Percentiles rank a stretch among this genome's conserved stretches.
Conservation (phyloP, 1,140 invertebrate genomes). For the Plectrocnemia conspersa region DNA sequence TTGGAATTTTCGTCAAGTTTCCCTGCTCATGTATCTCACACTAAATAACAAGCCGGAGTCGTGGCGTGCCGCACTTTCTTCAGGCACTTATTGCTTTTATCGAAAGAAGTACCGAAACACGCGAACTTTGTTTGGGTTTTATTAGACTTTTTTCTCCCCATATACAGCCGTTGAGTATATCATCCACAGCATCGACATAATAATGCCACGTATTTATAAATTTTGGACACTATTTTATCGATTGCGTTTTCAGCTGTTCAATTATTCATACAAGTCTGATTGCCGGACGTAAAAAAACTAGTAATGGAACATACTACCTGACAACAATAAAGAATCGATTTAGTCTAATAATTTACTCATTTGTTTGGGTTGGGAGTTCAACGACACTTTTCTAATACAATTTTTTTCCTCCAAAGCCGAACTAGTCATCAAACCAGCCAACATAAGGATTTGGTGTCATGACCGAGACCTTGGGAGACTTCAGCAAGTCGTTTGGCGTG, state of each 20-base stretch:
- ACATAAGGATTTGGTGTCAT: conserved; percentile 89
- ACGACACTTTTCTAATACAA: conserved; percentile 21
- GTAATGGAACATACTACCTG: too few species aligned
- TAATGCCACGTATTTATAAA: too few species aligned
- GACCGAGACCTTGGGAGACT: conserved; percentile 78
- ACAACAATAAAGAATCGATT: too few species aligned
- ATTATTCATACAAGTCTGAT: too few species aligned
- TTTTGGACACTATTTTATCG: too few species aligned
- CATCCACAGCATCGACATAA: too few species aligned
- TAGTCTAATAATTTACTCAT: not conserved
- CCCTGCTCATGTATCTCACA: not conserved
- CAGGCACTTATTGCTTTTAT: conserved; percentile 2
- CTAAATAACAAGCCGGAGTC: conserved; percentile 6
- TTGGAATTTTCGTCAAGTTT: conserved; percentile 3
- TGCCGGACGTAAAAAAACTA: too few species aligned
- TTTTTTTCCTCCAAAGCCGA: conserved; percentile 42
- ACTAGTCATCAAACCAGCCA: conserved; percentile 73
- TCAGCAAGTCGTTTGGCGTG: conserved; percentile 81
- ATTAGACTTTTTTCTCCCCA: too few species aligned
- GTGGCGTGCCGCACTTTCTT: conserved; percentile 13
- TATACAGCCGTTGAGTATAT: too few species aligned
- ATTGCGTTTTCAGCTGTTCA: too few species aligned
- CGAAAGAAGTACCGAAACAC: conserved; percentile 11
- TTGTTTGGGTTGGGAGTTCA: not conserved
- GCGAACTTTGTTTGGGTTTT: conserved; percentile 10